Conservation (phyloP, 1,140 invertebrate species). For the Calycopis cecrops region DNA sequence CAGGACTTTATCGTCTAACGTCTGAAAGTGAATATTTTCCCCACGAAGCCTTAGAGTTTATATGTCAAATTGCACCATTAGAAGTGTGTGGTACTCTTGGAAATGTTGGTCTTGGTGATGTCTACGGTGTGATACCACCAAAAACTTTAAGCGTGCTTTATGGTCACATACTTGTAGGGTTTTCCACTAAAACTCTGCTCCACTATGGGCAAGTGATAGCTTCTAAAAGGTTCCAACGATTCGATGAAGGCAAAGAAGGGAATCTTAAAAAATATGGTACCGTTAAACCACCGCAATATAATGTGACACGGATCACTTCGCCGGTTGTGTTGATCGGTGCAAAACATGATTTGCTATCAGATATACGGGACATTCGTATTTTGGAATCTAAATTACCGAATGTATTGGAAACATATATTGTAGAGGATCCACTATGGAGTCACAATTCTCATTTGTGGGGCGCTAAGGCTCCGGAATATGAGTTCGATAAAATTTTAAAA, state of each 20-base stretch:
- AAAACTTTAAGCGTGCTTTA: neutral
- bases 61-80: constrained; percentile 6
- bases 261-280: neutral
- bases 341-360: constrained; percentile 4
- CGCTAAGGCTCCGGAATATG: neutral
- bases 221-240: constrained; percentile 6
- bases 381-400: constrained; percentile 3
- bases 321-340: neutral
- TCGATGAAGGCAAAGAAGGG: neutral
- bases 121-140: neutral
- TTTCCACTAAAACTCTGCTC: neutral
- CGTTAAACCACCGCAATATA: neutral
- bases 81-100: constrained; percentile 6
- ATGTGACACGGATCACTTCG: neutral
- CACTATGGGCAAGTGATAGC: constrained; percentile 7
- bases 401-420: constrained; percentile 2
- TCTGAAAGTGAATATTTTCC: neutral
- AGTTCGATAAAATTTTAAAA: constrained; percentile 2
- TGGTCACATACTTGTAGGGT: neutral
- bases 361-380: neutral
- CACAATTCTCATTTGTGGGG: constrained; percentile 4
- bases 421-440: neutral
- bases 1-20: neutral
- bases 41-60: neutral
- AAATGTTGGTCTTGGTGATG: neutral